Evolutionary conservation across 2,113 vertebrate species (phyloP).

Genomic region (Artemisiospiza belli): DNA sequence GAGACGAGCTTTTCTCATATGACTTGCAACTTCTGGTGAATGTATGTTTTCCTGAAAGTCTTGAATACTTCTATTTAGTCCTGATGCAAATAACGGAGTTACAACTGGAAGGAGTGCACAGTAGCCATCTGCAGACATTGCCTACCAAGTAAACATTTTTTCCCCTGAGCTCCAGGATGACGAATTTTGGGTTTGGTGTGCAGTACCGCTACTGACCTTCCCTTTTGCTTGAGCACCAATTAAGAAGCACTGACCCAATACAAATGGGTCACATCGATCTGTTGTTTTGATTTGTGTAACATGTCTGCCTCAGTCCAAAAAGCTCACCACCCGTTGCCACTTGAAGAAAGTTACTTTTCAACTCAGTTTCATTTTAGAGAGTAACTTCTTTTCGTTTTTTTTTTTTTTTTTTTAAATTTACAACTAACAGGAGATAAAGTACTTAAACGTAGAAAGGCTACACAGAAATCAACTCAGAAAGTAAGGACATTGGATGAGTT

Average conservation of each 20-base stretch:
- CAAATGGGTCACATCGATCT: constrained; percentile 40
- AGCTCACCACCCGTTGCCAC: background rate
- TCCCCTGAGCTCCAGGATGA: background rate
- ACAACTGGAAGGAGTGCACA: background rate
- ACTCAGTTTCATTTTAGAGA: constrained; percentile 1
- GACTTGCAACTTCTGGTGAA: background rate
- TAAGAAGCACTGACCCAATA: constrained; percentile 20
- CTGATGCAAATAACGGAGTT: background rate
- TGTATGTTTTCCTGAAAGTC: background rate
- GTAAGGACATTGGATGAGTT: background rate
- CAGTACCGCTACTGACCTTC: background rate
- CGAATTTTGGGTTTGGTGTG: background rate
- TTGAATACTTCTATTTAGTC: background rate
- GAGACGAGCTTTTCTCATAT: background rate
- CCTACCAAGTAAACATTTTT: background rate
- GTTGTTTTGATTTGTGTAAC: constrained; percentile 40
- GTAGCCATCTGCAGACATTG: background rate
- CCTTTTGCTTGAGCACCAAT: background rate
- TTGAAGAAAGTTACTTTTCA: constrained; percentile 32
- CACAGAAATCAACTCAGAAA: background rate
- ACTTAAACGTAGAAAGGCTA: background rate
- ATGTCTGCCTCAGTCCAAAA: background rate
- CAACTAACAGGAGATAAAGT: background rate
- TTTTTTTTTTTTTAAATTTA: background rate
- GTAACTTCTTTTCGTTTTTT: background rate